These are phyloP conservation scores for Ichneumon xanthorius DNA, from an alignment of 2,888 invertebrate species.

Conservation along the genomic window DNA sequence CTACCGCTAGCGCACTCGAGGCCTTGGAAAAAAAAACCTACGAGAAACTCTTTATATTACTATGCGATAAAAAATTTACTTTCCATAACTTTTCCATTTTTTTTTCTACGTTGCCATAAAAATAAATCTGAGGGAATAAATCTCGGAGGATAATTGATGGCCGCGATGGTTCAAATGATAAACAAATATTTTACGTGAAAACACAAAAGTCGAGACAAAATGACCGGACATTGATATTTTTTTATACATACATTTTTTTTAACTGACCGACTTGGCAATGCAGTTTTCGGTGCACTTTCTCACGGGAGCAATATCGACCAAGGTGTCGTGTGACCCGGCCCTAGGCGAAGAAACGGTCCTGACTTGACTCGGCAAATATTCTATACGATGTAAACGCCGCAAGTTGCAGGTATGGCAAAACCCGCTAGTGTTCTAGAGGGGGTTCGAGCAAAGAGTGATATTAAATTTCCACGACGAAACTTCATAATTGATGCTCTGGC, in stretches of 20 bases:
- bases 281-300: neutral
- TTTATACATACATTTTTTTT: neutral
- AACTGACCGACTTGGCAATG: neutral
- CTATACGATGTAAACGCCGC: neutral
- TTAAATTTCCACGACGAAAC: slow-evolving; percentile 64
- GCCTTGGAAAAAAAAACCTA: slow-evolving; percentile 7
- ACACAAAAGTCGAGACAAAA: neutral
- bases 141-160: neutral
- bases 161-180: neutral
- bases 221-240: neutral
- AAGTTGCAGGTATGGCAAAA: neutral
- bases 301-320: neutral
- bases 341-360: neutral
- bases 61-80: slow-evolving; percentile 32
- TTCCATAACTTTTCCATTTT: slow-evolving; percentile 1
- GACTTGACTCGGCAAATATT: slow-evolving; percentile 10
- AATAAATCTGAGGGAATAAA: neutral
- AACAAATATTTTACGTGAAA: neutral
- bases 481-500: slow-evolving; percentile 66
- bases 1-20: slow-evolving; percentile 20
- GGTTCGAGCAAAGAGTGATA: slow-evolving; percentile 55
- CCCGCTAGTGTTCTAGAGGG: neutral
- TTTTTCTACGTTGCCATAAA: neutral
- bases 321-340: neutral
- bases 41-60: slow-evolving; percentile 14